Evolutionary conservation across 2,888 invertebrate species (phyloP).

Genomic region (Leucania comma): DNA sequence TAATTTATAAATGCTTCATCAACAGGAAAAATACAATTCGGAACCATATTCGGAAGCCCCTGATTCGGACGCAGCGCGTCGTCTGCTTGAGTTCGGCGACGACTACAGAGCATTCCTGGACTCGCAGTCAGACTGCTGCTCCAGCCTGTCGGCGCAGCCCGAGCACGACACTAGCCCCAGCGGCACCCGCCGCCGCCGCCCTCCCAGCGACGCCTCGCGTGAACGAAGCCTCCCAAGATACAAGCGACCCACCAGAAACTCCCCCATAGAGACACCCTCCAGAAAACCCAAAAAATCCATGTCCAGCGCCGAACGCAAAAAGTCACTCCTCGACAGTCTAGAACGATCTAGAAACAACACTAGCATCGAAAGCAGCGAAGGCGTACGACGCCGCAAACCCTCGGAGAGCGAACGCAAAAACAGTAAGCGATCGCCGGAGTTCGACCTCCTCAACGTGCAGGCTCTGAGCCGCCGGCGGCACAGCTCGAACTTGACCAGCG

Average conservation of each 20-base stretch:
- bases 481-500: constrained; percentile 88
- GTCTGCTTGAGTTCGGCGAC: constrained; percentile 96
- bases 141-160: constrained; percentile 93
- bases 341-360: constrained; percentile 88
- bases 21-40: constrained; percentile 97
- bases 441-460: constrained; percentile 85
- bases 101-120: constrained; percentile 97
- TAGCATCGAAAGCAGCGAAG: constrained; percentile 87
- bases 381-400: constrained; percentile 81
- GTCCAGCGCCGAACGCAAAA: constrained; percentile 89
- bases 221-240: constrained; percentile 82
- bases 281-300: constrained; percentile 88
- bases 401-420: constrained; percentile 83
- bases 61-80: constrained; percentile 96
- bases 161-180: constrained; percentile 83
- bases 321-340: constrained; percentile 85
- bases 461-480: constrained; percentile 84
- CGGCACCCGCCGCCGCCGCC: constrained; percentile 81
- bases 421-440: constrained; percentile 86
- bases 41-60: constrained; percentile 97
- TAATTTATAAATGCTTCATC: constrained; percentile 63
- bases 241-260: constrained; percentile 82
- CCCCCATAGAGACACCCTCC: constrained; percentile 83
- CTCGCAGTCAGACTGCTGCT: constrained; percentile 97
- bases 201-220: constrained; percentile 83